These are phyloP conservation scores for Aptenodytes forsteri DNA, from an alignment of 2,113 vertebrate species.

Conservation along the genomic window DNA sequence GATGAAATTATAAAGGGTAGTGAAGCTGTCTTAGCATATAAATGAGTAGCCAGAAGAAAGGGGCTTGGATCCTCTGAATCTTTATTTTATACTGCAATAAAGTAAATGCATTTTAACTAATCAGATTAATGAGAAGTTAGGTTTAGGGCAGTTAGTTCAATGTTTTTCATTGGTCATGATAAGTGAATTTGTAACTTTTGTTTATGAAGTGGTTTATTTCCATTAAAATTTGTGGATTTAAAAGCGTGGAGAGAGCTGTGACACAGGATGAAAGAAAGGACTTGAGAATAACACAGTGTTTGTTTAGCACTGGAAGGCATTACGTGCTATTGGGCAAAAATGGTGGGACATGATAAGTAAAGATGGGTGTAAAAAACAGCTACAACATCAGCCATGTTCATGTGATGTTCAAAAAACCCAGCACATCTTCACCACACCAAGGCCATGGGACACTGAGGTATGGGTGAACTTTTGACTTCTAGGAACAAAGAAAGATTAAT, in stretches of 20 bases:
- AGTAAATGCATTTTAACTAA: background rate
- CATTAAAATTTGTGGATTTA: background rate
- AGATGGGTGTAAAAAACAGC: fast-evolving
- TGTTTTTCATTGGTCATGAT: background rate
- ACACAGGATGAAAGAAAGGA: background rate
- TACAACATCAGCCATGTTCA: background rate
- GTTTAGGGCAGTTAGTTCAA: background rate
- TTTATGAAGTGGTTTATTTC: background rate
- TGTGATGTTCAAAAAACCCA: background rate
- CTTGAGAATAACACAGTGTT: background rate
- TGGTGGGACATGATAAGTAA: background rate
- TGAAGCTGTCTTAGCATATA: background rate
- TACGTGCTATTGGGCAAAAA: background rate
- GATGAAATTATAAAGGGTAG: background rate
- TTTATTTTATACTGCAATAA: background rate
- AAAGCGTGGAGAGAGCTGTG: background rate
- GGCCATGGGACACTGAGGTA: background rate
- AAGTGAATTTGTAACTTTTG: background rate
- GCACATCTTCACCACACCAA: background rate
- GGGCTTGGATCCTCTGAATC: background rate
- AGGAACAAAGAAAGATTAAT: background rate
- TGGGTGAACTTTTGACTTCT: background rate
- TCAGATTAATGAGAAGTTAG: background rate
- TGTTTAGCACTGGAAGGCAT: background rate
- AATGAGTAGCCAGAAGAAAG: background rate